Conservation (phyloP, 2,113 vertebrate species). For the Melanerpes formicivorus region DNA sequence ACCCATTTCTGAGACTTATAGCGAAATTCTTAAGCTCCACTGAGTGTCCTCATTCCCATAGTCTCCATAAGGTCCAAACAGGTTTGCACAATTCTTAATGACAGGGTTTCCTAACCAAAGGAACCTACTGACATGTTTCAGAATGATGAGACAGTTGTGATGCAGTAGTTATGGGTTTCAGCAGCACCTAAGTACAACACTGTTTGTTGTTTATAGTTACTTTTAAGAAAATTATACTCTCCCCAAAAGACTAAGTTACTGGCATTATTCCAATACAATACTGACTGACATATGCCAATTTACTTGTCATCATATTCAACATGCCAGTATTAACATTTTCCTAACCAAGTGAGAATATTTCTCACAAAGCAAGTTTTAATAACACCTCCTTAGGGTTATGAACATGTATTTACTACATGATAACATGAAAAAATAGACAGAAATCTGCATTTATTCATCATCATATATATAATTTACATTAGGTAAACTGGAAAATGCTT, state of each 20-base stretch:
- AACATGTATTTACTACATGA: background rate
- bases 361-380: conserved; percentile 11
- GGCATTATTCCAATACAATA: conserved; percentile 19
- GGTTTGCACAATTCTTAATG: conserved; percentile 14
- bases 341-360: background rate
- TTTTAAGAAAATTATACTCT: conserved; percentile 58
- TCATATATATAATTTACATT: conserved; percentile 23
- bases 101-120: background rate
- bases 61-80: background rate
- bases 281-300: conserved; percentile 63
- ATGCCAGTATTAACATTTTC: conserved; percentile 41
- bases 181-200: conserved; percentile 31
- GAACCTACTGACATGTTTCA: background rate
- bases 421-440: background rate
- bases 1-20: background rate
- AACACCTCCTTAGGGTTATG: background rate
- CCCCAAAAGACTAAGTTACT: conserved; percentile 10
- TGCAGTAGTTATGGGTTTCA: conserved; percentile 69
- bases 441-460: background rate
- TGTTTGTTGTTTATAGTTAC: conserved; percentile 61
- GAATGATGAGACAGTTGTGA: conserved; percentile 26
- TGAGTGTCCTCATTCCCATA: background rate
- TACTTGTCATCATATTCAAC: conserved; percentile 48
- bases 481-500: conserved; percentile 13
- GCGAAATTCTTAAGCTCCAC: background rate